Conservation (phyloP, 1,140 invertebrate species). For the Dolichoris vasculosae region DNA sequence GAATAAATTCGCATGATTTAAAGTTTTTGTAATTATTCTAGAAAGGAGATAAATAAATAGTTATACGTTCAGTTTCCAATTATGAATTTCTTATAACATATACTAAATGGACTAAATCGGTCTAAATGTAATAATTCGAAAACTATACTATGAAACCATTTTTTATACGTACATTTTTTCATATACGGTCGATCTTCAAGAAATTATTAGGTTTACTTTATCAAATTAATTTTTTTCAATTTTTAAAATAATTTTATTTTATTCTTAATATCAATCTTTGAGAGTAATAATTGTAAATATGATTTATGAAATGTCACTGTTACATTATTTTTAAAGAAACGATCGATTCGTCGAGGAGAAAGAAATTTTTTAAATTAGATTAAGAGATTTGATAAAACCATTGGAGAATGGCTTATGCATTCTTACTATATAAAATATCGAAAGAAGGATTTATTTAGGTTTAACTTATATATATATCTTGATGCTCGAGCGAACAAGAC, state of each 20-base stretch:
- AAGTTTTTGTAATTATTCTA: neutral
- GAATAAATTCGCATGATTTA: neutral
- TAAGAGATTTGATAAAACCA: neutral
- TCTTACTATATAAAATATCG: neutral
- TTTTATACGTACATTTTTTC: neutral
- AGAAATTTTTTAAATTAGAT: neutral
- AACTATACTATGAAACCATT: neutral
- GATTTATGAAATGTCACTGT: too few relatives aligned
- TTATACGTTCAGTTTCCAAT: neutral
- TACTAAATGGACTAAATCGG: neutral
- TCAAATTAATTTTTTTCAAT: neutral
- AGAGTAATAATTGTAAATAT: too few relatives aligned
- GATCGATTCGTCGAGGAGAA: neutral
- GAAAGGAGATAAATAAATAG: neutral
- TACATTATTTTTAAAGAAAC: too few relatives aligned
- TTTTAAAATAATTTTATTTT: neutral
- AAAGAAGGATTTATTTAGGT: neutral
- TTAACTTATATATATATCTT: neutral
- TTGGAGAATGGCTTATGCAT: neutral
- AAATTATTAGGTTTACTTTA: neutral
- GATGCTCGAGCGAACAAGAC: neutral
- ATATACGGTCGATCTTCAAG: neutral
- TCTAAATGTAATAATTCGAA: slow-evolving; percentile 2
- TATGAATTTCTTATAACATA: neutral
- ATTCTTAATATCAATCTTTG: neutral